These are phyloP conservation scores for Engraulis encrasicolus DNA, from an alignment of 2,113 vertebrate species.

Conservation along the genomic window DNA sequence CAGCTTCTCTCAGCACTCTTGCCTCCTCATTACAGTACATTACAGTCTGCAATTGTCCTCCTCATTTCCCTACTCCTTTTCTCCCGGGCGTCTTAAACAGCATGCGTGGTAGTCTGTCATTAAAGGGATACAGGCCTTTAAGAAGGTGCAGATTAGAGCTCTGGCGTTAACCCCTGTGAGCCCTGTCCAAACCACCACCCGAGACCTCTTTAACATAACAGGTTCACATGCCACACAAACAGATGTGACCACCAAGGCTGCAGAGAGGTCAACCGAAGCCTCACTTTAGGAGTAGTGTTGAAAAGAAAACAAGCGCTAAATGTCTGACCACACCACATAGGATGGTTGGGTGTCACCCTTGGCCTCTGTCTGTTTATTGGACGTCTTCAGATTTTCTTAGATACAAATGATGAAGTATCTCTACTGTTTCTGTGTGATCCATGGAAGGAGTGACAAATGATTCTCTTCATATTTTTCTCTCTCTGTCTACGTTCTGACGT, in stretches of 20 bases:
- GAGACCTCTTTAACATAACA: background rate
- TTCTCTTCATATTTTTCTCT: too few species aligned
- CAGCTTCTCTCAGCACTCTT: background rate
- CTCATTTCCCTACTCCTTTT: background rate
- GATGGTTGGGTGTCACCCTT: background rate
- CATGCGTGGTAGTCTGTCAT: background rate
- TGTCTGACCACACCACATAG: background rate
- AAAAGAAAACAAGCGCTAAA: background rate
- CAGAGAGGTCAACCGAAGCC: background rate
- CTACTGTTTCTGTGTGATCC: too few species aligned
- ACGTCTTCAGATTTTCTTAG: too few species aligned
- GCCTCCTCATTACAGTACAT: background rate
- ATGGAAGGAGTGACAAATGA: too few species aligned
- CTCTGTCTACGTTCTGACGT: too few species aligned
- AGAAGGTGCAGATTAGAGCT: background rate
- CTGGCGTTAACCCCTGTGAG: background rate
- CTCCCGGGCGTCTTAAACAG: background rate
- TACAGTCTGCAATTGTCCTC: background rate
- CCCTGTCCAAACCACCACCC: constrained; percentile 10
- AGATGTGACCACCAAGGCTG: constrained; percentile 13
- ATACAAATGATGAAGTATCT: too few species aligned
- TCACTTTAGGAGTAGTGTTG: background rate
- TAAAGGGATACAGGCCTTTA: background rate
- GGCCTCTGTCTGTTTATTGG: too few species aligned
- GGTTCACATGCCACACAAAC: constrained; percentile 19